phyloP scores from a whole-genome alignment of 2,797 vertebrate genomes.

The Sebastolobus alascanus region DNA sequence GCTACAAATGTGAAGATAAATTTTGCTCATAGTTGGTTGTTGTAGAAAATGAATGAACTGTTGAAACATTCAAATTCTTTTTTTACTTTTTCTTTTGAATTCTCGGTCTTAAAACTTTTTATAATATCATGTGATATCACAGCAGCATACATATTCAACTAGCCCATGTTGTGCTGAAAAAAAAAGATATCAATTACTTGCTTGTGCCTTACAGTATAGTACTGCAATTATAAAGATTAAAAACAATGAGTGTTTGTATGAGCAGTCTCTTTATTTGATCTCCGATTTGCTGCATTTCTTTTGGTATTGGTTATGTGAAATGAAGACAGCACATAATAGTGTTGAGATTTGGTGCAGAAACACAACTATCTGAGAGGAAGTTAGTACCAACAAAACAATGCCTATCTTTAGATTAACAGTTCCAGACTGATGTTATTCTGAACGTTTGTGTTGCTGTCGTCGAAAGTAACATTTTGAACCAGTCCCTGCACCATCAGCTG shows the following conservation, averaged over 20 bases:
- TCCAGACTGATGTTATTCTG: neutral
- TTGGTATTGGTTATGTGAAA: neutral
- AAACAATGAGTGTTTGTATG: neutral
- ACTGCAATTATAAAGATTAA: neutral
- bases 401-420: neutral
- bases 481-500: constrained; percentile 36
- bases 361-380: neutral
- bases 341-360: neutral
- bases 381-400: neutral
- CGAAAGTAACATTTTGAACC: constrained; percentile 15
- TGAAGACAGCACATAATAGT: neutral
- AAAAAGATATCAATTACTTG: too few species aligned
- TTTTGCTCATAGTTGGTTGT: too few species aligned
- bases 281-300: neutral
- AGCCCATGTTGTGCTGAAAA: too few species aligned
- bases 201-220: too few species aligned
- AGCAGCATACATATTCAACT: too few species aligned
- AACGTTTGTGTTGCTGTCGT: neutral
- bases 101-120: too few species aligned
- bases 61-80: too few species aligned
- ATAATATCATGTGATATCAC: too few species aligned
- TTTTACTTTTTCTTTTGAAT: too few species aligned
- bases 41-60: too few species aligned
- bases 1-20: too few species aligned
- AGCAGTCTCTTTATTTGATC: neutral